Percentiles rank a stretch among this genome's conserved stretches.
phyloP scores from a whole-genome alignment of 2,797 vertebrate genomes.

The Glyptemys insculpta region DNA sequence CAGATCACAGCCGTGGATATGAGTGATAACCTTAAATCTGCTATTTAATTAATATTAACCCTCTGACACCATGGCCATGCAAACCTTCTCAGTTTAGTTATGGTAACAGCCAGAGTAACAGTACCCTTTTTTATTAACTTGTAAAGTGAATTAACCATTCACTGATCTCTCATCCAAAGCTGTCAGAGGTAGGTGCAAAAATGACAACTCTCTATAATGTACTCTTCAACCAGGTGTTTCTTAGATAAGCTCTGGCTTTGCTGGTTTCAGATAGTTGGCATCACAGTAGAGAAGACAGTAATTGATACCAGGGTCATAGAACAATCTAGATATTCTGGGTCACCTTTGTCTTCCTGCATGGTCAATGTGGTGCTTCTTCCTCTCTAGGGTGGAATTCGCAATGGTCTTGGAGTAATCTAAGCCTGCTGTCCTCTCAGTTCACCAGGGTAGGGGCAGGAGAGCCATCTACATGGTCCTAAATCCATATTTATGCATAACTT shows the following conservation, averaged over 20 bases:
- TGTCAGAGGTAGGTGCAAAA: neutral
- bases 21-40: conserved; percentile 56
- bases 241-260: rapidly evolving
- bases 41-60: conserved; percentile 71
- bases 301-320: neutral
- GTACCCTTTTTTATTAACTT: neutral
- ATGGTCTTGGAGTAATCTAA: rapidly evolving
- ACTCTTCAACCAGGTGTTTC: neutral
- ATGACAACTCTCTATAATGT: rapidly evolving
- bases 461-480: neutral
- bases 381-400: rapidly evolving
- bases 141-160: neutral
- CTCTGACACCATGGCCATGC: neutral
- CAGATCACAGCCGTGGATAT: conserved; percentile 60
- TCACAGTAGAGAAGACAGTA: neutral
- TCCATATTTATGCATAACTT: neutral
- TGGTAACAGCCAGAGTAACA: neutral
- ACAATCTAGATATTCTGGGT: neutral
- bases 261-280: neutral
- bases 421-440: neutral
- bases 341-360: neutral
- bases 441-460: neutral
- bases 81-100: conserved; percentile 29
- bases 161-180: neutral
- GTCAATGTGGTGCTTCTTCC: neutral